Conservation (phyloP, 2,797 vertebrate species). For the Phrynocephalus guinanensis region DNA sequence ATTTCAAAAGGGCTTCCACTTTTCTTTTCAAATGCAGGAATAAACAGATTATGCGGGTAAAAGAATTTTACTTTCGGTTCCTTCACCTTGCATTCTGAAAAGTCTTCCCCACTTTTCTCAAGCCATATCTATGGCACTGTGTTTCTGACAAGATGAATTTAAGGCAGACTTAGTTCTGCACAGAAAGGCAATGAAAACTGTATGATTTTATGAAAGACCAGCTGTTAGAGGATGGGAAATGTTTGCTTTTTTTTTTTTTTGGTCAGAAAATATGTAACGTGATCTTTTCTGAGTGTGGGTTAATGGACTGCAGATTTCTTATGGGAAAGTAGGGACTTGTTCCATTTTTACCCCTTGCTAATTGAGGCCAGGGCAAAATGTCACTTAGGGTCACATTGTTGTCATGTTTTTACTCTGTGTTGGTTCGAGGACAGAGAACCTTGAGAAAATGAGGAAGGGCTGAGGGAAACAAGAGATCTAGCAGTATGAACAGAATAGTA, state of each 20-base stretch:
- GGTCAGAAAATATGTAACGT: constrained; percentile 49
- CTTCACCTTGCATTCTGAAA: neutral
- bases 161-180: neutral
- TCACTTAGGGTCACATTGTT: constrained; percentile 78
- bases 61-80: neutral
- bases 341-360: constrained; percentile 79
- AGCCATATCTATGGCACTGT: neutral
- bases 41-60: neutral
- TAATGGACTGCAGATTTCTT: constrained; percentile 67
- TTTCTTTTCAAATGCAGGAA: neutral
- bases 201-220: constrained; percentile 39
- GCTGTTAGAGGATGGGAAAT: constrained; percentile 30
- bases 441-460: constrained; percentile 40
- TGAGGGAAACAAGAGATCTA: constrained; percentile 35
- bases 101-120: neutral
- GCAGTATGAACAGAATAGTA: constrained; percentile 37
- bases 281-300: constrained; percentile 55
- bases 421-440: constrained; percentile 57
- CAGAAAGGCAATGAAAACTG: neutral
- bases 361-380: constrained; percentile 73
- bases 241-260: constrained; percentile 35
- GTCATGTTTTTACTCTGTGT: constrained; percentile 64
- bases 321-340: constrained; percentile 76
- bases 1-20: too few species aligned
- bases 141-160: neutral